phyloP scores from a whole-genome alignment of 2,888 invertebrate genomes.

The Omphaloscelis lunosa region DNA sequence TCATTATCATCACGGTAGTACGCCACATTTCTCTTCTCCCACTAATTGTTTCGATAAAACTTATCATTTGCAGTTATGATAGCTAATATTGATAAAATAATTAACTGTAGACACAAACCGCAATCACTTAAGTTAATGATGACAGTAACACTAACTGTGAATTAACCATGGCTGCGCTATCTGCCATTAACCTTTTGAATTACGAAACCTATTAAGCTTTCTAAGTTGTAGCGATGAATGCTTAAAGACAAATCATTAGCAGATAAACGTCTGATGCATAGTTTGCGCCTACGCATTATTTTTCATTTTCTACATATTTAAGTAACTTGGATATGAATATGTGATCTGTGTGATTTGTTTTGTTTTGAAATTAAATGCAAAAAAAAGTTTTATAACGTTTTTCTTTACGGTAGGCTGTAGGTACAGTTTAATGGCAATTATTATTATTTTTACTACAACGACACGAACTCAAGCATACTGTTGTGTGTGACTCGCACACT shows the following conservation, averaged over 20 bases:
- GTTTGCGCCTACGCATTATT: conserved; percentile 7
- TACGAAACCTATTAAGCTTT: conserved; percentile 48
- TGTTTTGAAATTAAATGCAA: no score
- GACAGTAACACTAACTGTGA: conserved; percentile 15
- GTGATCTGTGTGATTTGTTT: no score
- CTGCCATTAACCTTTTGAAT: conserved; percentile 28
- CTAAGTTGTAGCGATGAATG: conserved; percentile 42
- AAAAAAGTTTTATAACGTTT: background rate
- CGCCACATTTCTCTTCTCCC: background rate
- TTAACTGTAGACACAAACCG: conserved; percentile 8
- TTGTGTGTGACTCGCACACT: background rate
- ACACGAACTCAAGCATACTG: background rate
- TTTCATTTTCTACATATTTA: background rate
- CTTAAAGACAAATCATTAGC: conserved; percentile 5
- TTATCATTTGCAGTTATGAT: background rate
- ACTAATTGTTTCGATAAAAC: background rate
- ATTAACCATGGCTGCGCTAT: conserved; percentile 19
- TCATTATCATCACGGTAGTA: background rate
- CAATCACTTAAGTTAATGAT: conserved; percentile 8
- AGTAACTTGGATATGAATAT: background rate
- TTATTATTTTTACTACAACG: background rate
- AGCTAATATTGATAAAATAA: background rate
- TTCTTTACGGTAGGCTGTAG: background rate
- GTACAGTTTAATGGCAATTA: conserved; percentile 11
- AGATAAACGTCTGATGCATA: conserved; percentile 27